A percentile compares a stretch with the other conserved stretches of the same genome.
phyloP scores from a whole-genome alignment of 2,888 invertebrate species.

The Flexamia atlantica region DNA sequence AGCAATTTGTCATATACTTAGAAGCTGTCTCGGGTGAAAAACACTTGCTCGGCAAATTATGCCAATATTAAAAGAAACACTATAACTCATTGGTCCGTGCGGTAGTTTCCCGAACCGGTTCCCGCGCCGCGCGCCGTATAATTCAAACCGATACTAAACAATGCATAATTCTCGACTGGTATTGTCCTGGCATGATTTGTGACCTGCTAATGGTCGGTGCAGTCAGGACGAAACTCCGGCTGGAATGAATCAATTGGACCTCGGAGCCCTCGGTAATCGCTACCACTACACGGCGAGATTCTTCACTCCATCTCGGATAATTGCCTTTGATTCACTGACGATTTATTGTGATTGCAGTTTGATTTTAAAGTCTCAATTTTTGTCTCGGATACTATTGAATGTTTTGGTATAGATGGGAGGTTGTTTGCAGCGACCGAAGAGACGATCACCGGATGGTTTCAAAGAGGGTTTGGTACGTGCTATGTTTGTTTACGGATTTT shows the following conservation, averaged over 20 bases:
- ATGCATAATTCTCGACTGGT: constrained; percentile 47
- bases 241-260: constrained; percentile 50
- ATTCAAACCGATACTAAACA: constrained; percentile 53
- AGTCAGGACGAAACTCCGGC: constrained; percentile 49
- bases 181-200: constrained; percentile 53
- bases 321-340: constrained; percentile 6
- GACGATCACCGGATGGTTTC: neutral
- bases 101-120: constrained; percentile 45
- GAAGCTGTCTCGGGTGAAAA: constrained; percentile 30
- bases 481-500: too few species aligned
- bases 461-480: too few species aligned
- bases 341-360: constrained; percentile 23
- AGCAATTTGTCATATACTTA: constrained; percentile 34
- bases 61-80: constrained; percentile 50
- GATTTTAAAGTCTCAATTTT: constrained; percentile 1
- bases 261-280: constrained; percentile 29
- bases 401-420: neutral
- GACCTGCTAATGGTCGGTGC: constrained; percentile 51
- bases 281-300: neutral
- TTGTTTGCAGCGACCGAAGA: neutral
- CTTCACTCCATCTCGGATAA: constrained; percentile 22
- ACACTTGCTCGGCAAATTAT: constrained; percentile 51
- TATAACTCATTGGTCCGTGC: constrained; percentile 41
- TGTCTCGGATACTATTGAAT: neutral
- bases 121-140: constrained; percentile 35